Evolutionary conservation across 2,888 invertebrate genomes (phyloP).

Genomic region (Diarsia dahlii): DNA sequence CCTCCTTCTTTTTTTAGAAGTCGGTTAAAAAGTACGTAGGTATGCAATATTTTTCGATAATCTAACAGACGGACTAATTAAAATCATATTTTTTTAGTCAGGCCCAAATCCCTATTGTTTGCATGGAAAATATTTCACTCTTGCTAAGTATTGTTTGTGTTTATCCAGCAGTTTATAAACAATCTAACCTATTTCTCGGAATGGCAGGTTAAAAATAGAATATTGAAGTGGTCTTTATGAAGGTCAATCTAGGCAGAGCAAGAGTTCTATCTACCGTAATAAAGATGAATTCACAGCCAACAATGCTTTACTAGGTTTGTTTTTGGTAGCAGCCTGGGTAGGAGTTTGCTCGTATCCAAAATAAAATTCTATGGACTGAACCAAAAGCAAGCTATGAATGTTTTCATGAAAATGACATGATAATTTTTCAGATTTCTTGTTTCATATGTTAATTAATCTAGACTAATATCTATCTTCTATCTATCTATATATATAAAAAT

Average conservation of each 20-base stretch:
- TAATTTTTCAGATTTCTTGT: neutral
- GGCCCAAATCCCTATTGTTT: slow-evolving; percentile 12
- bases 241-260: neutral
- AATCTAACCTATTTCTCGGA: slow-evolving; percentile 13
- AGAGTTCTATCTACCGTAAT: neutral
- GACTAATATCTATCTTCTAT: no score
- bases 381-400: neutral
- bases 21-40: no score
- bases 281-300: neutral
- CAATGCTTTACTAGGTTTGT: neutral
- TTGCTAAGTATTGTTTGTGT: slow-evolving; percentile 1
- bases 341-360: neutral
- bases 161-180: neutral
- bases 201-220: slow-evolving; percentile 21
- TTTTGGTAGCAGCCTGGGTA: neutral
- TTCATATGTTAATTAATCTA: neutral
- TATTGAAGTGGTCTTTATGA: neutral
- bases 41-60: no score
- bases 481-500: no score
- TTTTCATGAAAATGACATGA: neutral
- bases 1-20: no score
- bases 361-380: neutral
- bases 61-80: no score
- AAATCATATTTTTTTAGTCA: no score
- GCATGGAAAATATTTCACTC: slow-evolving; percentile 10